Evolutionary conservation across 2,888 invertebrate genomes (phyloP).

Genomic region (Eubasilissa splendida): DNA sequence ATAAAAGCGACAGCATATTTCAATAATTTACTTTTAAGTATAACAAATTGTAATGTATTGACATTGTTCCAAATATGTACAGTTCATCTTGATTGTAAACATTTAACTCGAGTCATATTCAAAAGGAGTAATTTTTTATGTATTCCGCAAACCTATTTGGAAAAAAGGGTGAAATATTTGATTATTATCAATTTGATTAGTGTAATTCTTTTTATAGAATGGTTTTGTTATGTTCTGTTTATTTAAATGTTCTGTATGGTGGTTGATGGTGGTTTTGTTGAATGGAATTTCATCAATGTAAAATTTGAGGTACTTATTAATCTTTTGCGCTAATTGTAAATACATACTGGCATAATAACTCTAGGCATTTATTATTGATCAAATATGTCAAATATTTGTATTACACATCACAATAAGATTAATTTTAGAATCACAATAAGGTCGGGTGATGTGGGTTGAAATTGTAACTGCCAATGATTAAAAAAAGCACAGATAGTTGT

Average conservation of each 20-base stretch:
- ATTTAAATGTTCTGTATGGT: constrained; percentile 8
- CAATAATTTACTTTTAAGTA: no score
- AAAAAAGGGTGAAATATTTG: constrained; percentile 10
- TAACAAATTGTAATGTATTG: no score
- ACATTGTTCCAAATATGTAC: no score
- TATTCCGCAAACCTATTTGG: neutral
- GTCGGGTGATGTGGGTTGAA: no score
- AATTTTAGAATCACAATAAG: neutral
- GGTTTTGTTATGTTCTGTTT: constrained; percentile 2
- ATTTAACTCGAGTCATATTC: neutral
- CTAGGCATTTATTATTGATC: neutral
- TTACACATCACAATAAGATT: constrained; percentile 9
- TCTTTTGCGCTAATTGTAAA: constrained; percentile 13
- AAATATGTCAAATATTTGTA: constrained; percentile 4
- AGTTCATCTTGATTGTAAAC: constrained; percentile 2
- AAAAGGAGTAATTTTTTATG: neutral
- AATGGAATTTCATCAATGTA: constrained; percentile 5
- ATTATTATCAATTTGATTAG: neutral
- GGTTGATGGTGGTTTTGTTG: neutral
- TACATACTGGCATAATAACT: constrained; percentile 1
- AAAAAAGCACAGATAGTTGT: constrained; percentile 2
- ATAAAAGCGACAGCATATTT: no score
- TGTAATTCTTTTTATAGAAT: constrained; percentile 12
- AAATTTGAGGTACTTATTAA: constrained; percentile 23
- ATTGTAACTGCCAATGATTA: no score